Evolutionary conservation across 1,140 invertebrate genomes (phyloP).

Genomic region (Sarcophaga bullata): DNA sequence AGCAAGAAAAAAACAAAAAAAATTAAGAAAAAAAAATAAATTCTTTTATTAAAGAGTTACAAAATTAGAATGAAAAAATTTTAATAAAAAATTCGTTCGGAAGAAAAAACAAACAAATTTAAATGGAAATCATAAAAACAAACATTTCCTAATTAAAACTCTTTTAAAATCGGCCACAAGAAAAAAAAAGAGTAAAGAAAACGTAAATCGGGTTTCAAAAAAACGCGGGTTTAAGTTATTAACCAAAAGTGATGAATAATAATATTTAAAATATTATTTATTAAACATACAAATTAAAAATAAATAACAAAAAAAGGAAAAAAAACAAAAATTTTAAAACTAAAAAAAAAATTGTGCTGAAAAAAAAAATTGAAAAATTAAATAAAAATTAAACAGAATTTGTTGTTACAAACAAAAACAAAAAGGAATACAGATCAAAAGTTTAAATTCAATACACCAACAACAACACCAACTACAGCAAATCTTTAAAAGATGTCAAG

Average conservation of each 20-base stretch:
- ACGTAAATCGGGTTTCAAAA: neutral
- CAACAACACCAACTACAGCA: neutral
- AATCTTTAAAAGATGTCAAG: neutral
- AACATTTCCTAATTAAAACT: neutral
- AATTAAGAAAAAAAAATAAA: slow-evolving; percentile 1
- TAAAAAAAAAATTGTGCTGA: neutral
- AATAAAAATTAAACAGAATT: neutral
- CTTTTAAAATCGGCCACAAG: slow-evolving; percentile 4
- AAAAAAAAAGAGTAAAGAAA: neutral
- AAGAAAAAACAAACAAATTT: slow-evolving; percentile 10
- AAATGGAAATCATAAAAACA: neutral
- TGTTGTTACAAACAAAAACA: neutral
- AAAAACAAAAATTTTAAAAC: neutral
- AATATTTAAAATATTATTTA: neutral
- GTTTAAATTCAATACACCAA: neutral
- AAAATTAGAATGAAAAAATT: neutral
- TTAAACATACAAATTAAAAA: neutral
- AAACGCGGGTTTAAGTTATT: neutral
- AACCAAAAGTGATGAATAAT: neutral
- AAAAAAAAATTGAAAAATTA: no score
- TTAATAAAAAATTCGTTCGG: neutral
- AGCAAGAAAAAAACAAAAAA: neutral
- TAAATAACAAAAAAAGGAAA: neutral
- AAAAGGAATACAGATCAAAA: neutral
- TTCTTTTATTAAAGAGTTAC: neutral